Percentiles rank a stretch among this genome's conserved stretches.
Evolutionary conservation across 2,888 invertebrate species (phyloP).

Genomic region (Ormyrus rosae): DNA sequence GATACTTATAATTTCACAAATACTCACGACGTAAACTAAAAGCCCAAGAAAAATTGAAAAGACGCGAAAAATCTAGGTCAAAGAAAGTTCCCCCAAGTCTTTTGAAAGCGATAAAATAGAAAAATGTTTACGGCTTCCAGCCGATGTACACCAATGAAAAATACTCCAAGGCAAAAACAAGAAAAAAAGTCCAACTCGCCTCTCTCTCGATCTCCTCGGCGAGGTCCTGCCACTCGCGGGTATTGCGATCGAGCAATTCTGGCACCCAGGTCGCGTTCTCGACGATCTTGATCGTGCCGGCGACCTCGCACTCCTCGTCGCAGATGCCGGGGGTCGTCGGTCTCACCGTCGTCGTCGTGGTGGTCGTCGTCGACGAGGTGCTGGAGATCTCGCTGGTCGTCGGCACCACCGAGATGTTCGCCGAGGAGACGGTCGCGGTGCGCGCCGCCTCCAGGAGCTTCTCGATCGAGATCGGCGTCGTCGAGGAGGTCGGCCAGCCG

Average conservation of each 20-base stretch:
- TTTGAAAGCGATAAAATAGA: too few species aligned
- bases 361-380: constrained; percentile 82
- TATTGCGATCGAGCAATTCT: constrained; percentile 90
- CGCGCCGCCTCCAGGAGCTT: constrained; percentile 84
- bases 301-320: constrained; percentile 87
- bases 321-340: constrained; percentile 89
- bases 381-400: constrained; percentile 78
- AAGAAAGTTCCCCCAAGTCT: too few species aligned
- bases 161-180: background rate
- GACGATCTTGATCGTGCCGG: constrained; percentile 89
- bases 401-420: constrained; percentile 73
- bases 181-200: constrained; percentile 76
- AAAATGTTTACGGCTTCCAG: too few species aligned
- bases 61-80: too few species aligned
- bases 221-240: constrained; percentile 89
- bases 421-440: constrained; percentile 80
- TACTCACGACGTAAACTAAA: too few species aligned
- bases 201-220: constrained; percentile 89
- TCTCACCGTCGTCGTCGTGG: constrained; percentile 83
- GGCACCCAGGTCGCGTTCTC: constrained; percentile 87
- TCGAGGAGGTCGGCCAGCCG: constrained; percentile 93
- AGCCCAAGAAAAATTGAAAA: too few species aligned
- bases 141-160: background rate
- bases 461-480: constrained; percentile 90
- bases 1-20: too few species aligned